Evolutionary conservation across 2,797 vertebrate genomes (phyloP), one percentile per base, ranked within the genome.

Genomic region (Phataginus tetradactyla): DNA sequence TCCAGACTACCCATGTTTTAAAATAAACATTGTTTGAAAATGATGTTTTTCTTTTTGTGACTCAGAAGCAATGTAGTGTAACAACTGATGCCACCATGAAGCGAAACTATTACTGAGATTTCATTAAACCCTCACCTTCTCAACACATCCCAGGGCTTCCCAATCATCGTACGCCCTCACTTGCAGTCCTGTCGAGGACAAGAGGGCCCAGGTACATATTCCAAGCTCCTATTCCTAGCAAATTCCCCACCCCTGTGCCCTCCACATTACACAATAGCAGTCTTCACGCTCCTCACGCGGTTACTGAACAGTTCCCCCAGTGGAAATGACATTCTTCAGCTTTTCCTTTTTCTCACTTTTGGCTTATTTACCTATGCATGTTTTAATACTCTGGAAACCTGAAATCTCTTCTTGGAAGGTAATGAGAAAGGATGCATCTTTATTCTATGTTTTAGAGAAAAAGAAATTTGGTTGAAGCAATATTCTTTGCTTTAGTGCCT

Each of bases 331-430:
- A 32, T 77, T 87, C 32, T 78, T 96, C 75, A 78, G 61, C 34
- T 69, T 95, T 80, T 79, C 53, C 64, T 51, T 89, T 29, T 32
- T 69, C 59, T 80, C 39, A 66, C 59, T 57, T 75, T 81, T 78
- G 72, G 14, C 39, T 27, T 51, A 84, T 66, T 90, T 83, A 81
- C 51, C 78, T 91, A 59, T 20, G 10, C 42, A 14, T 61, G 55
- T 71, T 55, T 37, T 79, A 57, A 95, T n/a, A 34, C 37, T 80
- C 89, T 87, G 17, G 11, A 95, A 91, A 91, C 55, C 53, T 18
- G n/a, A 89, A 14, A 91, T 77, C 64, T 92, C 51, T 51, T 61
- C 59, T 59, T 45, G 34, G 78, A 95, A 96, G 88, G 83, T 86
- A 77, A 87, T 45, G 71, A 95, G 53, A 95, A 72, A 53, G 13